Percentiles rank a stretch among this genome's conserved stretches.
phyloP scores from a whole-genome alignment of 2,113 vertebrate species.

The Albula glossodonta region DNA sequence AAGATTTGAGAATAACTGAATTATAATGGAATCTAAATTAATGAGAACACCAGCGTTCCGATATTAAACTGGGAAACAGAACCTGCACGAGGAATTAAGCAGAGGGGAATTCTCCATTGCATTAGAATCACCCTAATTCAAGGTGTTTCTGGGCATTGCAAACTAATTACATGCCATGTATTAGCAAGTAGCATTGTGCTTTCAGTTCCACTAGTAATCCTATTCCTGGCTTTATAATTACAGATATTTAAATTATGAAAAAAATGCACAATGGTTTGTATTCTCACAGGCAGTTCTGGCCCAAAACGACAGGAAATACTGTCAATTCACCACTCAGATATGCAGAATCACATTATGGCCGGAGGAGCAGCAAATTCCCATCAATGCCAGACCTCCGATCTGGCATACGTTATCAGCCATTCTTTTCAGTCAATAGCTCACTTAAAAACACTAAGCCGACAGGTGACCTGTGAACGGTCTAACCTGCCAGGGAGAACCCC shows the following conservation, averaged over 20 bases:
- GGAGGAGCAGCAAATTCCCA: constrained; percentile 28
- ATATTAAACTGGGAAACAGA: too few species aligned
- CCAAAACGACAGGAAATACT: neutral
- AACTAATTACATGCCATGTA: too few species aligned
- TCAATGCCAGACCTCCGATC: constrained; percentile 55
- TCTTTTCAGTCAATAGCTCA: constrained; percentile 80
- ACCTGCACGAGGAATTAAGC: too few species aligned
- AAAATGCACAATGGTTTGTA: neutral
- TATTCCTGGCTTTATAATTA: neutral
- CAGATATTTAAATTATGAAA: neutral
- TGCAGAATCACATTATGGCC: neutral
- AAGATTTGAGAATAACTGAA: too few species aligned
- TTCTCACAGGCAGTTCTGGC: neutral
- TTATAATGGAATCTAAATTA: too few species aligned
- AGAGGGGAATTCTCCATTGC: too few species aligned
- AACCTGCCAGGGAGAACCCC: constrained; percentile 82
- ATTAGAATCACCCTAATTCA: too few species aligned
- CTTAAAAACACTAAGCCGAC: constrained; percentile 71
- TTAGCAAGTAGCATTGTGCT: too few species aligned
- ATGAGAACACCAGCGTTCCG: too few species aligned
- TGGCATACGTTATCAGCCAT: constrained; percentile 69
- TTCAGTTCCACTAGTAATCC: too few species aligned
- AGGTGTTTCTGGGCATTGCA: too few species aligned
- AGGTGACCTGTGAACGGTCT: constrained; percentile 86
- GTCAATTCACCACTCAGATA: neutral